Conservation (phyloP, 2,888 invertebrate species). For the Trachelus tabidus region DNA sequence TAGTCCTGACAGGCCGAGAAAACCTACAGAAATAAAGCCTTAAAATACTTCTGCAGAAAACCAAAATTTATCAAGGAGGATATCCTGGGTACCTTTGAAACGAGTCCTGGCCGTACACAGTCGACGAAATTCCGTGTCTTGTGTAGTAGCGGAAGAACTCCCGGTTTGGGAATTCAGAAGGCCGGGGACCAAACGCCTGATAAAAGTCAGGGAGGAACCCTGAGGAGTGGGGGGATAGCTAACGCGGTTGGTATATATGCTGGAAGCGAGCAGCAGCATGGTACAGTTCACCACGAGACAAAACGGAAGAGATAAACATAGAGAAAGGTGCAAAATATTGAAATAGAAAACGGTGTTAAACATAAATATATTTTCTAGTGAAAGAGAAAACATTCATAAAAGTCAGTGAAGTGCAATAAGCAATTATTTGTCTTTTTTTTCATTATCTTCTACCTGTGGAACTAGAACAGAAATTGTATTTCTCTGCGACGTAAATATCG, state of each 20-base stretch:
- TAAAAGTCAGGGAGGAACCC: conserved; percentile 57
- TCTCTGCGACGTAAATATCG: not conserved
- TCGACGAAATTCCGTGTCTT: too few species aligned
- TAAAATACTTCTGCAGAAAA: too few species aligned
- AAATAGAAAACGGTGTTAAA: not conserved
- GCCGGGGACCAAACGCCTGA: conserved; percentile 37
- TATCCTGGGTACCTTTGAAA: too few species aligned
- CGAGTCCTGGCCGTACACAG: too few species aligned
- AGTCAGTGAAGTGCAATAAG: not conserved
- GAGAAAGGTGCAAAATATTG: conserved; percentile 2
- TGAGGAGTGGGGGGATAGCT: conserved; percentile 39
- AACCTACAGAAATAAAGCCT: too few species aligned
- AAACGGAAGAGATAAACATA: conserved; percentile 45
- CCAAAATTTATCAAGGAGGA: too few species aligned
- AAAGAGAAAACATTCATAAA: not conserved
- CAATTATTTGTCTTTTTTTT: conserved; percentile 1
- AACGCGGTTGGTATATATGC: conserved; percentile 60
- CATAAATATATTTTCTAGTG: not conserved
- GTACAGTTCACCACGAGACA: conserved; percentile 61
- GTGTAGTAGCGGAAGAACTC: too few species aligned
- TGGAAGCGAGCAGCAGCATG: conserved; percentile 52
- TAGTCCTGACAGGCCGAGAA: too few species aligned
- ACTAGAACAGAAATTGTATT: not conserved
- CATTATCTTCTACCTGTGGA: conserved; percentile 2
- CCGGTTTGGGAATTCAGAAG: conserved; percentile 15